These are phyloP conservation scores for Dendrolimus punctatus DNA, from an alignment of 1,140 invertebrate species.

Conservation along the genomic window DNA sequence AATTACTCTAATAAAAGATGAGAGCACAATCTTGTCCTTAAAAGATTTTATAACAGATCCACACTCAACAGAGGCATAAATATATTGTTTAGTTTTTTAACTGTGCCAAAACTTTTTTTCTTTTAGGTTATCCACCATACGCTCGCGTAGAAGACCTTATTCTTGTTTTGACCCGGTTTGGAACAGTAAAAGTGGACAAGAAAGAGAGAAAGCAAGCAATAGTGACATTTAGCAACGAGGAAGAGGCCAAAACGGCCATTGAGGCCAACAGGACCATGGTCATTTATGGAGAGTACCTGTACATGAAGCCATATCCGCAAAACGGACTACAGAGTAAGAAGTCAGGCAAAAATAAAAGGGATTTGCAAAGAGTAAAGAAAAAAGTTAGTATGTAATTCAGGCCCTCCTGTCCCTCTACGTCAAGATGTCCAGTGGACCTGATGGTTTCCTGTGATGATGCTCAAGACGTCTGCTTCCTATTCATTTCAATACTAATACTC, in stretches of 20 bases:
- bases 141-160: slow-evolving; percentile 32
- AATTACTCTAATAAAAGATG: too few relatives aligned
- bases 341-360: slow-evolving; percentile 4
- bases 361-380: slow-evolving; percentile 24
- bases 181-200: slow-evolving; percentile 22
- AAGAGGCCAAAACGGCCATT: slow-evolving; percentile 21
- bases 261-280: slow-evolving; percentile 21
- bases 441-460: too few relatives aligned
- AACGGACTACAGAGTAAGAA: not conserved
- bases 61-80: too few relatives aligned
- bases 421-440: too few relatives aligned
- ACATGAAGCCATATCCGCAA: slow-evolving; percentile 17
- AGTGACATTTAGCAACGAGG: slow-evolving; percentile 16
- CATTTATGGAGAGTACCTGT: slow-evolving; percentile 35
- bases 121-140: slow-evolving; percentile 36
- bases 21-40: too few relatives aligned
- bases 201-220: slow-evolving; percentile 20
- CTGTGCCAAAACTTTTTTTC: not conserved
- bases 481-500: too few relatives aligned
- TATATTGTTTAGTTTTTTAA: too few relatives aligned
- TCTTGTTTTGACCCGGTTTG: slow-evolving; percentile 29
- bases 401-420: too few relatives aligned
- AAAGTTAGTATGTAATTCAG: slow-evolving; percentile 16
- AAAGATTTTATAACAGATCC: too few relatives aligned
- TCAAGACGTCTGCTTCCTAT: too few relatives aligned